Evolutionary conservation across 2,888 invertebrate genomes (phyloP).

Genomic region (Cantharis flavilabris): DNA sequence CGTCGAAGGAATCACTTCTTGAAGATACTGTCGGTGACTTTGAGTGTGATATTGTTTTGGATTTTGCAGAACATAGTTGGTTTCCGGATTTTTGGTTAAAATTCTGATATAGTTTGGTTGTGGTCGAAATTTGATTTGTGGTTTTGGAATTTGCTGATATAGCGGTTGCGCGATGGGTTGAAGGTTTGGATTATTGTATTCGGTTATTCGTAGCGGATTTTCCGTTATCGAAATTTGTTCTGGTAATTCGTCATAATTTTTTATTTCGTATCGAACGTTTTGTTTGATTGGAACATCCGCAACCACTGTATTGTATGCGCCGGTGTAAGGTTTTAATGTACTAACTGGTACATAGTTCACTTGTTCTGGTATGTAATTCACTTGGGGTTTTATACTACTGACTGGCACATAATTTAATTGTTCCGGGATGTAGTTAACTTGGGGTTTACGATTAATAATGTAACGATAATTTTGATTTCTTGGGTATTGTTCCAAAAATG

Average conservation of each 20-base stretch:
- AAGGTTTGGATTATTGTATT: constrained; percentile 5
- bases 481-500: constrained; percentile 6
- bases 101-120: constrained; percentile 30
- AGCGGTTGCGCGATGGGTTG: constrained; percentile 6
- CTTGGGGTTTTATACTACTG: constrained; percentile 18
- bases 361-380: constrained; percentile 32
- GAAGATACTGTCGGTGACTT: constrained; percentile 20
- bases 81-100: constrained; percentile 22
- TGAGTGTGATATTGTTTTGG: constrained; percentile 19
- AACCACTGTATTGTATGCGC: constrained; percentile 48
- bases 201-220: constrained; percentile 10
- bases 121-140: neutral
- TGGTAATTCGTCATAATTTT: constrained; percentile 5
- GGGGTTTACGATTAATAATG: constrained; percentile 19
- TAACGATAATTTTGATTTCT: constrained; percentile 17
- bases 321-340: constrained; percentile 45
- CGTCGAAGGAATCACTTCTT: constrained; percentile 12
- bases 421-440: constrained; percentile 32
- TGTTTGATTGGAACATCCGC: constrained; percentile 45
- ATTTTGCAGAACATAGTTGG: constrained; percentile 10
- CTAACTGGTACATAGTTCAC: constrained; percentile 3
- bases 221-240: constrained; percentile 7
- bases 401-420: constrained; percentile 14
- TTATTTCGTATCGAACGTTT: constrained; percentile 3
- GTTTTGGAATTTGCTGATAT: constrained; percentile 1